A percentile compares a stretch with the other conserved stretches of the same genome.
These are phyloP conservation scores for Darevskia nairensis DNA, from an alignment of 2,797 vertebrate species.

Conservation along the genomic window DNA sequence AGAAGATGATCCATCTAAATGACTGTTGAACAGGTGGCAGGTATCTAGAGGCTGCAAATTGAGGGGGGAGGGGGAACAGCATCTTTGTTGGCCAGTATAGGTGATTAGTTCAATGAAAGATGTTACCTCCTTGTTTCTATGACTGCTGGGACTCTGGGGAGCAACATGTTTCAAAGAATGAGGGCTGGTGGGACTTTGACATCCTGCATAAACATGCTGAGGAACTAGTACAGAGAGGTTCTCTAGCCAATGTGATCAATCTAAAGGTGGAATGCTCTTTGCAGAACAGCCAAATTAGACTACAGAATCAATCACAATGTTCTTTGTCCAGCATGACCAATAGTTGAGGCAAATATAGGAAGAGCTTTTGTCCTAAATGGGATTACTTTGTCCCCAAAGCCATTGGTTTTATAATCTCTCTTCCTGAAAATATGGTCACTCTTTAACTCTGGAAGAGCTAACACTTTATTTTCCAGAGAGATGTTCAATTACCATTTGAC, in stretches of 20 bases:
- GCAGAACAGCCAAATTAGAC: slow-evolving; percentile 11
- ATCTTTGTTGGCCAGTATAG: background rate
- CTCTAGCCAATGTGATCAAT: background rate
- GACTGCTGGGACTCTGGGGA: background rate
- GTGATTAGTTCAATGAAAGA: background rate
- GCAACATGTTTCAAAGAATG: background rate
- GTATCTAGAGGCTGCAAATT: background rate
- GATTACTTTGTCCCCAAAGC: background rate
- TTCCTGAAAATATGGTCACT: background rate
- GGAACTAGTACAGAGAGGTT: background rate
- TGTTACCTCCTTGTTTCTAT: background rate
- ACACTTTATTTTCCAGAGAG: background rate
- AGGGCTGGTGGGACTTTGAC: background rate
- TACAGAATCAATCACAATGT: background rate
- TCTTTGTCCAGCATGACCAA: slow-evolving; percentile 1
- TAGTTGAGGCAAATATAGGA: background rate
- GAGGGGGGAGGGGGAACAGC: background rate
- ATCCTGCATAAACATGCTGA: background rate
- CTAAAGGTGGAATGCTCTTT: background rate
- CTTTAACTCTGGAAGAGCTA: background rate
- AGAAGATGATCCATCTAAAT: background rate
- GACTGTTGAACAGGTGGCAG: background rate
- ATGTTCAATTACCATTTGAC: background rate
- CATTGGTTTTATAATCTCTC: background rate
- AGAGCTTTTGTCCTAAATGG: background rate